phyloP scores from a whole-genome alignment of 2,113 vertebrate genomes.

The Salvelinus namaycush region DNA sequence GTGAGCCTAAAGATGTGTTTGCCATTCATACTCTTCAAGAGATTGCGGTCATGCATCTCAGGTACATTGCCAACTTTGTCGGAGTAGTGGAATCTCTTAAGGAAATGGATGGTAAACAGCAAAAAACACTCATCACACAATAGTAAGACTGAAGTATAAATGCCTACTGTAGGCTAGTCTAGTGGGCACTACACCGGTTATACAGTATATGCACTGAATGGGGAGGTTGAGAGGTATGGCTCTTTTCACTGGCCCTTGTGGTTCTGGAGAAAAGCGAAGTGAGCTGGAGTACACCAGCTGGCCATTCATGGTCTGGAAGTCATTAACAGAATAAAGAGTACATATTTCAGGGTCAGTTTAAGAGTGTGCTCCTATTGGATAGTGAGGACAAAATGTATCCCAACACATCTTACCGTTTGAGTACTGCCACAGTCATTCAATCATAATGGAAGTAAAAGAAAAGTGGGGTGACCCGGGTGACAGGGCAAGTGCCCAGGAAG shows the following conservation, averaged over 20 bases:
- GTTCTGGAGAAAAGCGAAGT: conserved; percentile 47
- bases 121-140: neutral
- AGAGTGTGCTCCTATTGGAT: neutral
- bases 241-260: conserved; percentile 50
- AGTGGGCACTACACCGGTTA: conserved; percentile 55
- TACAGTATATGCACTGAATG: conserved; percentile 57
- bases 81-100: conserved; percentile 66
- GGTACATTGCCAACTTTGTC: conserved; percentile 69
- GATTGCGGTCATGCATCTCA: conserved; percentile 26
- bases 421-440: conserved; percentile 25
- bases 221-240: conserved; percentile 47
- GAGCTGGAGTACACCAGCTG: conserved; percentile 57
- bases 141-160: neutral
- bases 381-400: neutral
- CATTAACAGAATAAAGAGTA: neutral
- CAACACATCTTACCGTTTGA: conserved; percentile 27
- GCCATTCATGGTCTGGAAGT: conserved; percentile 52
- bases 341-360: neutral
- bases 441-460: conserved; percentile 40
- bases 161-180: neutral
- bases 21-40: conserved; percentile 48
- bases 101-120: neutral
- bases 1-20: conserved; percentile 54
- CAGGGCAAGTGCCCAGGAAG: conserved; percentile 40
- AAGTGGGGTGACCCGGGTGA: neutral